Evolutionary conservation across 1,140 invertebrate genomes (phyloP).

Genomic region (Zaprionus inermis): DNA sequence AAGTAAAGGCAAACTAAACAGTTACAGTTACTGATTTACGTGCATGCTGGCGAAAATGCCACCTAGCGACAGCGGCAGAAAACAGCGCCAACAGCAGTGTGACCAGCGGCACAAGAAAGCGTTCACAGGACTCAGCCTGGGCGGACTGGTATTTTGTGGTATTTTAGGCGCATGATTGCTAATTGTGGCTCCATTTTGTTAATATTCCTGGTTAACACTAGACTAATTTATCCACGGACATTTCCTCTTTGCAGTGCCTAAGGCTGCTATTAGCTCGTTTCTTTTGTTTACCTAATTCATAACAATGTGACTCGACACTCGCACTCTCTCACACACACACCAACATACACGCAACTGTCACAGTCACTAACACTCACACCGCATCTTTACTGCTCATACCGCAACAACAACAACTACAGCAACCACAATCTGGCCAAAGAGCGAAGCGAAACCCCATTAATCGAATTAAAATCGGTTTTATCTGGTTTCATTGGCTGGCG

Average conservation of each 20-base stretch:
- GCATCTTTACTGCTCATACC: constrained; percentile 62
- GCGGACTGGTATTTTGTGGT: constrained; percentile 11
- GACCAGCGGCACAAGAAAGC: constrained; percentile 8
- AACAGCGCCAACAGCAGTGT: neutral
- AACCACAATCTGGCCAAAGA: constrained; percentile 53
- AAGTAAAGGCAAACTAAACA: constrained; percentile 15
- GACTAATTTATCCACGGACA: constrained; percentile 29
- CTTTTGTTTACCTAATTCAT: constrained; percentile 69
- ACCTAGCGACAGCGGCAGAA: neutral
- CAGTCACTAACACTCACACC: constrained; percentile 21
- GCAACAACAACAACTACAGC: constrained; percentile 40
- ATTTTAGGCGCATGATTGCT: constrained; percentile 6
- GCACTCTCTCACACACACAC: constrained; percentile 25
- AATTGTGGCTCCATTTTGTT: constrained; percentile 37
- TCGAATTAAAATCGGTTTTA: constrained; percentile 84
- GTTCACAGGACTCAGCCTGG: constrained; percentile 6
- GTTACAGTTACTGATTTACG: constrained; percentile 3
- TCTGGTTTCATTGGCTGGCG: constrained; percentile 76
- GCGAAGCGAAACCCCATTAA: constrained; percentile 69
- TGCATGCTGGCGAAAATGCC: neutral
- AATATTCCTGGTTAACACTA: constrained; percentile 1
- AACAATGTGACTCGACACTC: constrained; percentile 44
- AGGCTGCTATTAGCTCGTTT: constrained; percentile 67
- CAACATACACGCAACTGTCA: too few species aligned
- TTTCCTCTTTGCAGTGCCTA: constrained; percentile 37